Conservation (phyloP, 2,888 invertebrate species). For the Apotomis turbidana region DNA sequence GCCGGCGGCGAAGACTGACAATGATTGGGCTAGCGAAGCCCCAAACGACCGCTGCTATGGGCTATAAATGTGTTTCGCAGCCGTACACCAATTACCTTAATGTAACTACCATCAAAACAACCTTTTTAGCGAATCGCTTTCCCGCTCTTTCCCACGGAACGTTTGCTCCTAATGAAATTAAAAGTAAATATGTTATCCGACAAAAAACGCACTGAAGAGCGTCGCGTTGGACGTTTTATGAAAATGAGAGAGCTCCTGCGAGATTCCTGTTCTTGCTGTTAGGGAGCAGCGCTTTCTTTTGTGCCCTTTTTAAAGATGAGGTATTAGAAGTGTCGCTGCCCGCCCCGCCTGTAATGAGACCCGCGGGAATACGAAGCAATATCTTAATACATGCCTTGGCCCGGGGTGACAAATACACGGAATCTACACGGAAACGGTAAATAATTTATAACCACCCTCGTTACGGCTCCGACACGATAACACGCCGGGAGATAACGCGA, state of each 20-base stretch:
- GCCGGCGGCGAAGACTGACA: conserved; percentile 71
- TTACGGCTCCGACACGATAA: conserved; percentile 69
- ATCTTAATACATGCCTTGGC: conserved; percentile 79
- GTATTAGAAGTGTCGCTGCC: conserved; percentile 74
- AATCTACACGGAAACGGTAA: conserved; percentile 76
- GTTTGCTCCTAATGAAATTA: conserved; percentile 74
- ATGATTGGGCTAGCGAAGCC: conserved; percentile 72
- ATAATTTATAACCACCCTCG: conserved; percentile 79
- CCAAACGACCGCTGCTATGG: conserved; percentile 72
- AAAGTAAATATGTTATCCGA: conserved; percentile 59
- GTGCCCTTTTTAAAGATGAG: conserved; percentile 68
- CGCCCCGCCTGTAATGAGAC: conserved; percentile 76
- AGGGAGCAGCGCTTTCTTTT: conserved; percentile 50
- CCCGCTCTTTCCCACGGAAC: conserved; percentile 66
- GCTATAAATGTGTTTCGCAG: conserved; percentile 78
- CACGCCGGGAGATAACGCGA: conserved; percentile 60
- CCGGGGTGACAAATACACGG: conserved; percentile 77
- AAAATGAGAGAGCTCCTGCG: conserved; percentile 62
- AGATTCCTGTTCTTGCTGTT: conserved; percentile 58
- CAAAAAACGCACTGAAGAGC: conserved; percentile 50
- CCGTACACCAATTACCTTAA: conserved; percentile 80
- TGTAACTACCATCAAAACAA: conserved; percentile 78
- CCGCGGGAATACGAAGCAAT: conserved; percentile 80
- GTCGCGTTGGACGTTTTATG: conserved; percentile 60
- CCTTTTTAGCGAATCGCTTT: conserved; percentile 74